phyloP scores from a whole-genome alignment of 2,113 vertebrate species.

The Haemorhous mexicanus region DNA sequence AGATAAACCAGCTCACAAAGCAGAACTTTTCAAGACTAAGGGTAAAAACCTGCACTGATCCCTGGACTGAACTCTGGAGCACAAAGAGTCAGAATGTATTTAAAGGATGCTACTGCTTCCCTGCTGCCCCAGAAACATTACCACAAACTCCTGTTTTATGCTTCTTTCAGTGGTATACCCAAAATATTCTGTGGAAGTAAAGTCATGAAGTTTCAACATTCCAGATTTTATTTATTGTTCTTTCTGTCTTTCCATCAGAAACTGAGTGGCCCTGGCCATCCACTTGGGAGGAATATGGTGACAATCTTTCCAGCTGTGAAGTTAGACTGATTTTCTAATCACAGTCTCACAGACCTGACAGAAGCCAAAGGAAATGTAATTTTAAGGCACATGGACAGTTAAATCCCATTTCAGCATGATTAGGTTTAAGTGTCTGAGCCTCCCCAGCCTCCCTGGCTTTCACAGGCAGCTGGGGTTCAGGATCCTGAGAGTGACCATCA shows the following conservation, averaged over 20 bases:
- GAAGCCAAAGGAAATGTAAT: not conserved
- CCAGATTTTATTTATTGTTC: not conserved
- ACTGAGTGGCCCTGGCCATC: not conserved
- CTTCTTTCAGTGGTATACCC: not conserved
- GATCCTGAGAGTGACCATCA: not conserved
- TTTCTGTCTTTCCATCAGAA: not conserved
- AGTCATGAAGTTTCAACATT: not conserved
- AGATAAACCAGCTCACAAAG: conserved; percentile 34
- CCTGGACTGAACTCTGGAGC: not conserved
- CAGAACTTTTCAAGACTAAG: not conserved
- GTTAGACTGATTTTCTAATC: not conserved
- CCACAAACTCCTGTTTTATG: not conserved
- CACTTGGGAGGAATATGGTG: not conserved
- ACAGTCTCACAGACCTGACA: not conserved
- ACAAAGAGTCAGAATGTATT: not conserved
- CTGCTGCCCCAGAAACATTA: not conserved
- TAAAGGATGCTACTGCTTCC: not conserved
- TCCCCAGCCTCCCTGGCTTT: not conserved
- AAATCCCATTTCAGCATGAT: not conserved
- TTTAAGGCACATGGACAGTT: not conserved
- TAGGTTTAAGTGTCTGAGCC: not conserved
- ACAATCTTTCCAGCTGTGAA: not conserved
- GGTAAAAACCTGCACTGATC: not conserved
- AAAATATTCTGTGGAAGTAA: not conserved
- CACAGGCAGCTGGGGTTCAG: not conserved